These are phyloP conservation scores for Morone saxatilis DNA, from an alignment of 2,113 vertebrate genomes.

Conservation along the genomic window DNA sequence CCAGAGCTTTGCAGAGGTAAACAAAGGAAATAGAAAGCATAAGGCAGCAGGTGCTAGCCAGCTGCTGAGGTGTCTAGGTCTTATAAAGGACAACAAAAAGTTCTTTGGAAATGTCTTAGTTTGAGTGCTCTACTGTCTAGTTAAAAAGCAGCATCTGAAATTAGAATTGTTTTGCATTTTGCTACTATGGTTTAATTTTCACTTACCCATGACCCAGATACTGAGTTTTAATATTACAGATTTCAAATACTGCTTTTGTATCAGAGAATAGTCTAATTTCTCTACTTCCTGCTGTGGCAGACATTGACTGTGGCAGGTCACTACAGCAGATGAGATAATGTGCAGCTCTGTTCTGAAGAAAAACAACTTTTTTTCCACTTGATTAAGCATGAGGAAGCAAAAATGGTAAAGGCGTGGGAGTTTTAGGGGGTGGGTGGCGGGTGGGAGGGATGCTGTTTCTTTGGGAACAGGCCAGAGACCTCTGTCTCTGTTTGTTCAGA, in stretches of 20 bases:
- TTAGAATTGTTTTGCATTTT: constrained; percentile 38
- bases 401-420: constrained; percentile 63
- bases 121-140: constrained; percentile 26
- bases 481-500: constrained; percentile 83
- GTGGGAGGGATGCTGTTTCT: constrained; percentile 61
- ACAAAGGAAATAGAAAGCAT: constrained; percentile 78
- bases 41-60: constrained; percentile 79
- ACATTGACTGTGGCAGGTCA: constrained; percentile 40
- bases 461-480: constrained; percentile 72
- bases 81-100: constrained; percentile 54
- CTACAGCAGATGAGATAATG: constrained; percentile 76
- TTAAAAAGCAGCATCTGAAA: constrained; percentile 43
- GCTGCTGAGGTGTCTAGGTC: constrained; percentile 70
- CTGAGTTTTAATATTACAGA: constrained; percentile 2
- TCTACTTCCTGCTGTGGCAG: constrained; percentile 16
- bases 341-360: constrained; percentile 64
- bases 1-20: constrained; percentile 74
- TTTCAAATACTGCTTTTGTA: constrained; percentile 27
- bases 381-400: constrained; percentile 77
- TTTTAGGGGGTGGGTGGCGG: neutral
- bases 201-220: constrained; percentile 9
- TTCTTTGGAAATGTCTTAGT: constrained; percentile 18
- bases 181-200: constrained; percentile 16
- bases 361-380: constrained; percentile 67
- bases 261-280: constrained; percentile 23